Evolutionary conservation across 2,113 vertebrate species (phyloP).

Genomic region (Podiceps cristatus): DNA sequence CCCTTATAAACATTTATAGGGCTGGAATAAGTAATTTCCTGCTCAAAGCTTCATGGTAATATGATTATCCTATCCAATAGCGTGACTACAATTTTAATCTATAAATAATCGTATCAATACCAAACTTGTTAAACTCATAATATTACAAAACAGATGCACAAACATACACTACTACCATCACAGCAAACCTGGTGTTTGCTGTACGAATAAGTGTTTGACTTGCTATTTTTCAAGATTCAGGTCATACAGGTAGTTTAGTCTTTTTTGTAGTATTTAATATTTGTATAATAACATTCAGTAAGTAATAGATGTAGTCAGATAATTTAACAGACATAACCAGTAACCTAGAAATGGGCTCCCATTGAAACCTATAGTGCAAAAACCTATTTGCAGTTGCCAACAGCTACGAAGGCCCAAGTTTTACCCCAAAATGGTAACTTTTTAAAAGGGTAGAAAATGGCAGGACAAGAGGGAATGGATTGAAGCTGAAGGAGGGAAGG

Average conservation of each 20-base stretch:
- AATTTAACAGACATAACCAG: background rate
- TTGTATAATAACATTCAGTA: background rate
- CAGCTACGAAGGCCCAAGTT: background rate
- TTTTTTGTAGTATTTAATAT: background rate
- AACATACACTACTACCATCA: background rate
- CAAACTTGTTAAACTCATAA: background rate
- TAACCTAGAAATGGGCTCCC: background rate
- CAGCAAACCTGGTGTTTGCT: background rate
- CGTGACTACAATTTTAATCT: background rate
- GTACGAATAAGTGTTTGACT: background rate
- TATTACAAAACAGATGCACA: background rate
- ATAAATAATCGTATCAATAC: background rate
- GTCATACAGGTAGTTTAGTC: background rate
- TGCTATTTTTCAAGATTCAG: background rate
- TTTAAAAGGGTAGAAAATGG: no score
- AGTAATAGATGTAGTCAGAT: background rate
- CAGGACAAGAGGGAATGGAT: no score
- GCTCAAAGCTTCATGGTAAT: background rate
- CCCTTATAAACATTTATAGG: background rate
- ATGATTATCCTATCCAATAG: background rate
- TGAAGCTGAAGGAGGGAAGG: no score
- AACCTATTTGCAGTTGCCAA: background rate
- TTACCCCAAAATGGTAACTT: background rate
- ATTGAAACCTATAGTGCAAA: background rate
- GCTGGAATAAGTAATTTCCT: background rate